Base-by-base conservation (phyloP, 2,888 invertebrate species). In the Caenorhabditis sulstoni region DNA sequence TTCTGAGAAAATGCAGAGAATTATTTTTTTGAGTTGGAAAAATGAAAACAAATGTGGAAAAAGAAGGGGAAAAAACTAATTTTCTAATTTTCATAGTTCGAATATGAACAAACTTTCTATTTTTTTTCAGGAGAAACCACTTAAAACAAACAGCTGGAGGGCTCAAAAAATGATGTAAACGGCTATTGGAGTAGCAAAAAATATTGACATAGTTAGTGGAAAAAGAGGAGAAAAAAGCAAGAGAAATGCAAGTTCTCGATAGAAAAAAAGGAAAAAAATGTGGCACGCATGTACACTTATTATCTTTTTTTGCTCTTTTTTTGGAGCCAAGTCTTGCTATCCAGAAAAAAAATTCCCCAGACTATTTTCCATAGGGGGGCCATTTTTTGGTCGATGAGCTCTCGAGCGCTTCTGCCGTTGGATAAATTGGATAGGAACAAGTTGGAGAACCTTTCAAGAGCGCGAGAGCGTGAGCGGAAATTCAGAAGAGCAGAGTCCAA, bases 31-130 rank as follows among this genome's bases (percentile, higher is more conserved):
- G 52, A n/a, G 29, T 11, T 14, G 14, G 11, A 11, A 20, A 22
- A 22, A 16, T 52, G 52, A 8, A 52, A 52, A 52, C 18, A 39
- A 57, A 57, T 57, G 39, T 16, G 3, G 35, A 57, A n/a, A 39
- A 57, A 22, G 20, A 49, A 22, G 4, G 9, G 3, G 35, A 57
- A n/a, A 39, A 57, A 22, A 49, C 18, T 12, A 8, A 29, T 29
- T 29, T 29, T 29, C 29, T 29, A 29, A 7, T 29, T 29, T 29
- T 29, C 29, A 7, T 5, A 29, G 29, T 29, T 3, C 7, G 29
- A 29, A 29, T 29, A 29, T 29, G 29, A 29, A 29, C 7, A 29
- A 29, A 29, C 7, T 29, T 29, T 5, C 7, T 29, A 29, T 29
- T 29, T 29, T 7, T 7, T 29, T 5, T 3, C 41, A 11, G 11